phyloP scores from a whole-genome alignment of 2,797 vertebrate species.

The Poecilia velifera region DNA sequence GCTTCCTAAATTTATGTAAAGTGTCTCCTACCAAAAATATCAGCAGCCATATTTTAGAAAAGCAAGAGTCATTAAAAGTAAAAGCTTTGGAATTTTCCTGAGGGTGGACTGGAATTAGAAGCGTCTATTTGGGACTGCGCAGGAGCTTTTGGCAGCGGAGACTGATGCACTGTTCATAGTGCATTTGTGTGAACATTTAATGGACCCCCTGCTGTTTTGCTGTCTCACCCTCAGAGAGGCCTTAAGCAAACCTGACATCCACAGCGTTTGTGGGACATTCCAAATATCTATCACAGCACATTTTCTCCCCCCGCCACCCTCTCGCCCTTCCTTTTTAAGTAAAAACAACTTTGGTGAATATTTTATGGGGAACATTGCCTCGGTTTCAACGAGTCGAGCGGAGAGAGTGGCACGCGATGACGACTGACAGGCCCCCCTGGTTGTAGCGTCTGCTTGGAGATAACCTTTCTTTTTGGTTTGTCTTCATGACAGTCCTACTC shows the following conservation, averaged over 20 bases:
- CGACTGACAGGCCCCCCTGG: constrained; percentile 46
- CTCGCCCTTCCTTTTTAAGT: constrained; percentile 47
- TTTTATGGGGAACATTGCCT: constrained; percentile 74
- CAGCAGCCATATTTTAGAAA: background rate
- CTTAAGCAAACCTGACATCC: constrained; percentile 68
- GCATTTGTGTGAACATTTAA: constrained; percentile 70
- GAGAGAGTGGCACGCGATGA: constrained; percentile 62
- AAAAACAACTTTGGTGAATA: constrained; percentile 75
- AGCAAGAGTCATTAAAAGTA: constrained; percentile 4
- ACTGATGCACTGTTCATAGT: constrained; percentile 27
- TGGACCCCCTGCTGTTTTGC: constrained; percentile 60
- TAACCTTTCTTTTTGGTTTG: constrained; percentile 56
- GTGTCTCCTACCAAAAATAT: constrained; percentile 2
- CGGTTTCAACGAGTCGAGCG: constrained; percentile 58
- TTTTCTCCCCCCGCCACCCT: constrained; percentile 5
- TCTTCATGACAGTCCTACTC: constrained; percentile 46
- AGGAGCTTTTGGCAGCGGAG: constrained; percentile 23
- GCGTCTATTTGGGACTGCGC: constrained; percentile 17
- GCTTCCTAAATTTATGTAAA: background rate
- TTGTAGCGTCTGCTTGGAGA: constrained; percentile 54
- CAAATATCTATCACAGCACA: constrained; percentile 36
- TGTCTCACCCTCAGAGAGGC: constrained; percentile 30
- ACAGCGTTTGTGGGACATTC: constrained; percentile 58
- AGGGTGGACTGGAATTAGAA: constrained; percentile 34
- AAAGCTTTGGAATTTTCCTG: constrained; percentile 20